Evolutionary conservation across 1,140 invertebrate genomes (phyloP).

Genomic region (Caenorhabditis briggsae): DNA sequence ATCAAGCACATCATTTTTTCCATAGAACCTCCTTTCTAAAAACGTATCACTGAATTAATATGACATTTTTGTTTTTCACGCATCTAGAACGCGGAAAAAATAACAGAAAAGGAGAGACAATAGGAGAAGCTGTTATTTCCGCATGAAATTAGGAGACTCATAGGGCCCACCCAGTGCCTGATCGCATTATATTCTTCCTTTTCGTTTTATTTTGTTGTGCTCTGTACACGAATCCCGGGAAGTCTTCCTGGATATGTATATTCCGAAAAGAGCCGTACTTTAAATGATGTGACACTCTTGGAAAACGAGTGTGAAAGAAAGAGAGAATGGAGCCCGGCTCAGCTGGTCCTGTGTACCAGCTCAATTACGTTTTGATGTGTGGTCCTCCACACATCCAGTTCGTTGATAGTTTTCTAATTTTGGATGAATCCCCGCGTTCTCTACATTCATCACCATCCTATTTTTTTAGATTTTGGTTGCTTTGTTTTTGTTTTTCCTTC

Average conservation of each 20-base stretch:
- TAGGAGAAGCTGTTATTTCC: conserved; percentile 24
- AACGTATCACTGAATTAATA: conserved; percentile 19
- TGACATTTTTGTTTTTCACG: conserved; percentile 12
- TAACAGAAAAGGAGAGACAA: background rate
- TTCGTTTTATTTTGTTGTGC: conserved; percentile 17
- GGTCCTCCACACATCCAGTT: conserved; percentile 23
- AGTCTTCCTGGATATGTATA: background rate
- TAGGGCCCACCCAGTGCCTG: background rate
- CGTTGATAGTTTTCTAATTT: conserved; percentile 48
- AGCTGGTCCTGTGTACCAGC: conserved; percentile 29
- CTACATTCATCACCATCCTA: conserved; percentile 42
- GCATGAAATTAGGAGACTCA: conserved; percentile 30
- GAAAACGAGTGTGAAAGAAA: background rate
- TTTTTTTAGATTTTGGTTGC: background rate
- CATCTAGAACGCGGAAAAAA: background rate
- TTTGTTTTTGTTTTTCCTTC: conserved; percentile 14
- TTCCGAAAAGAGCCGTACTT: background rate
- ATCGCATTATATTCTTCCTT: background rate
- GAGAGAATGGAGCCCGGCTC: conserved; percentile 12
- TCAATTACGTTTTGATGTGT: conserved; percentile 55
- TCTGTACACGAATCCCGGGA: conserved; percentile 13
- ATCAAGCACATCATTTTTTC: background rate
- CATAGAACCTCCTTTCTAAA: background rate
- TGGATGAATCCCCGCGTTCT: conserved; percentile 16
- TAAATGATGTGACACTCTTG: conserved; percentile 34